These are phyloP conservation scores for Boulengeromyrus knoepffleri DNA, from an alignment of 2,113 vertebrate species.

Conservation along the genomic window DNA sequence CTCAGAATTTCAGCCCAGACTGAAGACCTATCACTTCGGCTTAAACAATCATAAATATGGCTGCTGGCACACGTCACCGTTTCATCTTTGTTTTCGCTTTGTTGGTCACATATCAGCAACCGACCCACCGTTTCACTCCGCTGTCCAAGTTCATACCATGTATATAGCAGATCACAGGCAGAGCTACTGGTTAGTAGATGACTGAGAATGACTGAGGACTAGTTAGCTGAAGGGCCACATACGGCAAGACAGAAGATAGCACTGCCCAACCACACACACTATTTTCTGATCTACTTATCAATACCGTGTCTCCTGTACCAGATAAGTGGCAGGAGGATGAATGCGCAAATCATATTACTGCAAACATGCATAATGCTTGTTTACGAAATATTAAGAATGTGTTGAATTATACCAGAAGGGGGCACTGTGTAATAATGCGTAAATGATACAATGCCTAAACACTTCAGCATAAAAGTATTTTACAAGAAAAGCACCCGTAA, in stretches of 20 bases:
- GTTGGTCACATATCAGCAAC: not conserved
- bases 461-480: conserved; percentile 9
- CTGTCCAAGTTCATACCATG: not conserved
- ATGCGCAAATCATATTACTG: not conserved
- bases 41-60: not conserved
- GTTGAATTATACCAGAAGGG: conserved; percentile 37
- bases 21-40: not conserved
- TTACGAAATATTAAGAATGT: not conserved
- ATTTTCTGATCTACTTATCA: not conserved
- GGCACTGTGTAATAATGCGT: conserved; percentile 36
- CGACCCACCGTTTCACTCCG: not conserved
- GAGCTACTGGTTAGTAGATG: not conserved
- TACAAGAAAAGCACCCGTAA: not conserved
- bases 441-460: conserved; percentile 22
- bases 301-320: not conserved
- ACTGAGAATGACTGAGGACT: not conserved
- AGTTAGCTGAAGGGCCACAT: not conserved
- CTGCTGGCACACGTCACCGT: not conserved
- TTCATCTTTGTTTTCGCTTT: not conserved
- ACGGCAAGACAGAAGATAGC: not conserved
- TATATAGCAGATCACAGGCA: not conserved
- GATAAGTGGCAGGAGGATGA: not conserved
- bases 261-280: not conserved
- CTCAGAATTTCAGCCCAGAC: not conserved
- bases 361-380: not conserved